Evolutionary conservation across 92 coral and sea anemone genomes (phyloP), one percentile per base, ranked within the genome.

Genomic region (Bergia sp.): DNA sequence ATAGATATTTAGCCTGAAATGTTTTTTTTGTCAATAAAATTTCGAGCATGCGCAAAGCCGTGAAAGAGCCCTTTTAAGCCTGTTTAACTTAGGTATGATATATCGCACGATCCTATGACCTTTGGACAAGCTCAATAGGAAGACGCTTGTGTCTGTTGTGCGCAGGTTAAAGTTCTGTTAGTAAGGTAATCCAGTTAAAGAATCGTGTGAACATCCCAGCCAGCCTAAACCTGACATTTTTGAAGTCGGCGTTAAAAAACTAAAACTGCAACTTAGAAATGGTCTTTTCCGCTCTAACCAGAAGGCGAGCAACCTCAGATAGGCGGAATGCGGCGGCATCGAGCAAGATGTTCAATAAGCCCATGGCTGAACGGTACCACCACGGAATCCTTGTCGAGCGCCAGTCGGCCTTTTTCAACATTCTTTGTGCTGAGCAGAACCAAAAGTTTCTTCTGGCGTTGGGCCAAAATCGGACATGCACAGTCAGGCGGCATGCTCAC

Each of bases 381-480:
- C 7, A 79, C 61, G 3, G 82, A 79, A 4, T 49, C 7, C 40
- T 8, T 23, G 66, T 79, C 66, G 1, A 79, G 58, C 16, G 37
- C 58, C 82, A 79, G 61, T 1, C 42, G 65, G 65, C 49, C 82
- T 53, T 47, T 79, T 42, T 45, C 38, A n/a, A 79, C 37, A 50
- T 79, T 79, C 18, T 79, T 49, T 8, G 41, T 45, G 82, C 49
- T n/a, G 42, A 50, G 23, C 40, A 79, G 66, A 10, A n/a, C 82
- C 82, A 79, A 15, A 0, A 79, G 20, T 44, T 49, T 79, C 66
- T n/a, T 50, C 39, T 49, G 82, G 23, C 42, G 82, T 23, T 79
- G 64, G 39, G 82, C 20, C 61, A 79, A 53, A 20, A 79, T 44
- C 39, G 82, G 82, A 18, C 82, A 79, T 37, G 36, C 58, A 66